These are phyloP conservation scores for Drepana falcataria DNA, from an alignment of 2,888 invertebrate species.

Conservation along the genomic window DNA sequence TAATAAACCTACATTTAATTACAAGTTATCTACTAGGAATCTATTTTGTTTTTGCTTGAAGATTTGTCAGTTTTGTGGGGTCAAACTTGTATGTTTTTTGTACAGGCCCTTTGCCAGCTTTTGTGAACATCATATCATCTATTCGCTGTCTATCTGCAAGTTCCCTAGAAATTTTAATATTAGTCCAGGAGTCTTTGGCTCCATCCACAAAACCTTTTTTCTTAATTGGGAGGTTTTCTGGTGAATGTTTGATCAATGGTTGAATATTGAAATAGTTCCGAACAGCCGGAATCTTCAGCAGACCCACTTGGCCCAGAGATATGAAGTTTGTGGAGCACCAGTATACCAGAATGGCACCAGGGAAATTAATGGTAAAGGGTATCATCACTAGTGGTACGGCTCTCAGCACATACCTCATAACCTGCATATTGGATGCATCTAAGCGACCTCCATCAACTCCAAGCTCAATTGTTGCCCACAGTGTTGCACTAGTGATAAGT, in stretches of 20 bases:
- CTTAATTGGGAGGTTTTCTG: constrained; percentile 80
- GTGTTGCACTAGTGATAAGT: constrained; percentile 88
- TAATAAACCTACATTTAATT: constrained; percentile 32
- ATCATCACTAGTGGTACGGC: constrained; percentile 88
- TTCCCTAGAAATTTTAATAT: constrained; percentile 87
- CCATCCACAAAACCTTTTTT: constrained; percentile 89
- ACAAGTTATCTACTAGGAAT: constrained; percentile 24
- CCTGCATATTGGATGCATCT: constrained; percentile 82
- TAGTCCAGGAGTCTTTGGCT: constrained; percentile 89
- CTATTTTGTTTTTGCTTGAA: constrained; percentile 79
- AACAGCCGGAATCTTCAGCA: constrained; percentile 86
- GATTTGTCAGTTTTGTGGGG: constrained; percentile 81
- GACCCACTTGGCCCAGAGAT: constrained; percentile 87
- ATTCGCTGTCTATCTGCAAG: constrained; percentile 86
- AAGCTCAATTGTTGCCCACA: constrained; percentile 89
- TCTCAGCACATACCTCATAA: constrained; percentile 86
- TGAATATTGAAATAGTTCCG: constrained; percentile 88
- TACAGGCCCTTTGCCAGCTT: constrained; percentile 91
- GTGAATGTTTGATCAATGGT: constrained; percentile 72
- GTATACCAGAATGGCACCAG: constrained; percentile 92
- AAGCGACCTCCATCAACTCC: constrained; percentile 87
- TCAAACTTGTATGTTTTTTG: constrained; percentile 92
- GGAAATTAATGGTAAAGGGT: constrained; percentile 92
- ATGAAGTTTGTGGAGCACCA: constrained; percentile 94
- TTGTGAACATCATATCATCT: constrained; percentile 88